phyloP scores from a whole-genome alignment of 2,113 vertebrate species.

The Cepphus grylle region DNA sequence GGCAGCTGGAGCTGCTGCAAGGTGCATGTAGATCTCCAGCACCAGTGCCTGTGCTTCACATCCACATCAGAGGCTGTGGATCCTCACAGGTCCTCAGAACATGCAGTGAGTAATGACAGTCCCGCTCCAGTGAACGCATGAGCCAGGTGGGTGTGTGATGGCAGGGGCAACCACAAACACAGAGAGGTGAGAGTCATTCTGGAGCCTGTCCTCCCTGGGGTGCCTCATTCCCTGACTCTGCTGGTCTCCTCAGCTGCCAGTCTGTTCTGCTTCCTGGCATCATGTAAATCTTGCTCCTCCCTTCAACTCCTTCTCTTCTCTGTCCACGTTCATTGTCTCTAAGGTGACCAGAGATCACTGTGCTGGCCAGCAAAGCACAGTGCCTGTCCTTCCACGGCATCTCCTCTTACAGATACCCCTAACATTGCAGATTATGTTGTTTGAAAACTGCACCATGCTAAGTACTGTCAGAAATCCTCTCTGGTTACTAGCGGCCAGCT shows the following conservation, averaged over 20 bases:
- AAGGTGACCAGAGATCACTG: not conserved
- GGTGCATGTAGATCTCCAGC: not conserved
- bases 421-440: not conserved
- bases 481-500: not conserved
- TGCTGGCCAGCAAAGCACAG: not conserved
- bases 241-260: not conserved
- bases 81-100: not conserved
- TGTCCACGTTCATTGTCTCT: fast-evolving
- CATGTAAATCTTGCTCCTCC: not conserved
- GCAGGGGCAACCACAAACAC: not conserved
- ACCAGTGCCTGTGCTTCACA: not conserved
- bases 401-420: not conserved
- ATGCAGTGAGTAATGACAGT: not conserved
- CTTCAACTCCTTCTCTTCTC: not conserved
- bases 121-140: not conserved
- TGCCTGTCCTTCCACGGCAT: not conserved
- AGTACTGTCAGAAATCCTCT: not conserved
- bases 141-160: too few species aligned
- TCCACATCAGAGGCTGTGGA: too few species aligned
- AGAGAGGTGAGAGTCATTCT: not conserved
- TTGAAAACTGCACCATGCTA: not conserved
- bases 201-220: not conserved
- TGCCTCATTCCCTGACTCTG: not conserved
- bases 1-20: not conserved
- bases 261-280: not conserved